Percentiles rank a stretch among this genome's conserved stretches.
These are phyloP conservation scores for Mormyrus proboscirostris DNA, from an alignment of 2,797 vertebrate species.

Conservation along the genomic window DNA sequence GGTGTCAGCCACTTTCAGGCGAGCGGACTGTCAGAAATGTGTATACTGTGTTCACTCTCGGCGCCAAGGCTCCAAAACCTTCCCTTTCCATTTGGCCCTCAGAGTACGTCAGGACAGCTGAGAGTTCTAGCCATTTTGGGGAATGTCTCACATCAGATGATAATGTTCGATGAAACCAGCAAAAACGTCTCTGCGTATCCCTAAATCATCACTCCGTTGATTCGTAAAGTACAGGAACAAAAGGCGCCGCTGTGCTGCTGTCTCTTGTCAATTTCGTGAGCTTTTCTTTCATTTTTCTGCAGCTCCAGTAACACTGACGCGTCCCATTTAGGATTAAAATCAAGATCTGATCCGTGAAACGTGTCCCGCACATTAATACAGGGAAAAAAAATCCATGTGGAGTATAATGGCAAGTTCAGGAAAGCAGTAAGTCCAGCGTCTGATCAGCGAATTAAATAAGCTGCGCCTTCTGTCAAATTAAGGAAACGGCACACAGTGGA, in stretches of 20 bases:
- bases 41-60: not conserved
- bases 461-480: conserved; percentile 21
- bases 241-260: not conserved
- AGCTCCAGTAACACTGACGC: not conserved
- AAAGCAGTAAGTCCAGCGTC: not conserved
- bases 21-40: not conserved
- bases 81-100: not conserved
- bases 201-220: not conserved
- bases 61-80: not conserved
- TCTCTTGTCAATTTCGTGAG: not conserved
- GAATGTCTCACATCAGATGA: not conserved
- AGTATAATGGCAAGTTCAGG: not conserved
- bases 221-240: not conserved
- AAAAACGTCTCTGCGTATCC: not conserved
- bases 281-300: not conserved
- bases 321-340: not conserved
- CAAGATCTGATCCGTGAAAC: not conserved
- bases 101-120: not conserved
- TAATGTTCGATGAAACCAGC: not conserved
- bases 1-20: not conserved
- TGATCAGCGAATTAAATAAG: not conserved
- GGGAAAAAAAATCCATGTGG: not conserved
- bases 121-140: not conserved
- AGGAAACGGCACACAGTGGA: not conserved
- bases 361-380: not conserved